These are phyloP conservation scores for Aricia artaxerxes DNA, from an alignment of 2,888 invertebrate genomes.

Conservation along the genomic window DNA sequence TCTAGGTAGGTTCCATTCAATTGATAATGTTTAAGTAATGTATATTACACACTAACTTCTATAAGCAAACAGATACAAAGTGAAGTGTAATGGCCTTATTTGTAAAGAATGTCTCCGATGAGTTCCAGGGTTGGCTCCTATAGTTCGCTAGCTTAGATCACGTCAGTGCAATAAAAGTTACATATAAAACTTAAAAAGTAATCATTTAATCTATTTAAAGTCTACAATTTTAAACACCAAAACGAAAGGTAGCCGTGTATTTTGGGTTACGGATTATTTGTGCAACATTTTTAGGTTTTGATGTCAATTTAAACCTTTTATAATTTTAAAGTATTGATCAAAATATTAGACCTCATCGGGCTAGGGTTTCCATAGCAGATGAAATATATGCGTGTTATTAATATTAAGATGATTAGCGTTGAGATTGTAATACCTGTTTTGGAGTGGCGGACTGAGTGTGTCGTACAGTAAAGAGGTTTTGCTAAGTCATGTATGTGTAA, in stretches of 20 bases:
- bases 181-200: conserved; percentile 6
- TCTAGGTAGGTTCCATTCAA: conserved; percentile 78
- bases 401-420: conserved; percentile 25
- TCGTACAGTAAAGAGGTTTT: conserved; percentile 1
- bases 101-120: conserved; percentile 51
- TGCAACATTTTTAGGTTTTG: background rate
- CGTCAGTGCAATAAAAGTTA: conserved; percentile 51
- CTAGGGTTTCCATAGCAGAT: conserved; percentile 23
- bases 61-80: conserved; percentile 54
- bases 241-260: background rate
- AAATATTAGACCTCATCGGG: conserved; percentile 20
- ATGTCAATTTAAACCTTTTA: background rate
- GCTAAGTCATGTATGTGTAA: conserved; percentile 25
- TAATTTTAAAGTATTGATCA: conserved; percentile 1
- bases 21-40: conserved; percentile 72
- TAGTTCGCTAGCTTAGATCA: conserved; percentile 70
- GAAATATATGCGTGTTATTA: conserved; percentile 23
- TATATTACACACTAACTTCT: conserved; percentile 70
- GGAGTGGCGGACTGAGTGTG: conserved; percentile 22
- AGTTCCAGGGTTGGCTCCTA: conserved; percentile 42
- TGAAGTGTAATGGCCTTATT: conserved; percentile 70
- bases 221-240: background rate
- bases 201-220: background rate
- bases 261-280: background rate
- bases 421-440: conserved; percentile 20